Evolutionary conservation across 2,888 invertebrate genomes (phyloP).

Genomic region (Nesidiocoris tenuis): DNA sequence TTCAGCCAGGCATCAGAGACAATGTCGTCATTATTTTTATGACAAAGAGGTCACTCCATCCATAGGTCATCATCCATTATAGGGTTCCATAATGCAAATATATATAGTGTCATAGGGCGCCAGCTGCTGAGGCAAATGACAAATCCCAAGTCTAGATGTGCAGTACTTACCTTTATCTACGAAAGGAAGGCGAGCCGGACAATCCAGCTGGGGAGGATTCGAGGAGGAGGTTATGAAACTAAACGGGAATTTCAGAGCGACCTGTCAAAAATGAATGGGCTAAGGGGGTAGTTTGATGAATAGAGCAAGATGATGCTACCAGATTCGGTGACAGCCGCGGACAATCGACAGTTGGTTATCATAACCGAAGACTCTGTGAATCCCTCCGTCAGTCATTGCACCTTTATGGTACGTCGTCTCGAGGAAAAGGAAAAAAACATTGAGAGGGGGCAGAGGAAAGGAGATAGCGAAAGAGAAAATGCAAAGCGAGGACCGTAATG

Average conservation of each 20-base stretch:
- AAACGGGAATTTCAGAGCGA: conserved; percentile 31
- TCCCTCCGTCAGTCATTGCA: conserved; percentile 3
- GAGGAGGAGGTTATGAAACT: conserved; percentile 26
- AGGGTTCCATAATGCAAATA: not conserved
- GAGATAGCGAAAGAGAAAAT: not conserved
- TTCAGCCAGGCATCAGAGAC: too few relatives aligned
- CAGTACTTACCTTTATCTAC: not conserved
- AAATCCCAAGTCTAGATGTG: not conserved
- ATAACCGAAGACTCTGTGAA: conserved; percentile 32
- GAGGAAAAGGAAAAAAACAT: not conserved
- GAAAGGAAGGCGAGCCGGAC: not conserved
- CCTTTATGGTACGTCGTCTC: not conserved
- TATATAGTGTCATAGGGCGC: not conserved
- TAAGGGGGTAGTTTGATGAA: conserved; percentile 29
- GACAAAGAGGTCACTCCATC: too few relatives aligned
- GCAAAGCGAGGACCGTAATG: not conserved
- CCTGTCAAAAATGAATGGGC: conserved; percentile 35
- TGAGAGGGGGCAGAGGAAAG: conserved; percentile 3
- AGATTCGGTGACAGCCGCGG: conserved; percentile 36
- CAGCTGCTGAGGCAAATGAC: not conserved
- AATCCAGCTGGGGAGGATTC: not conserved
- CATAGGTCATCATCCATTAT: too few relatives aligned
- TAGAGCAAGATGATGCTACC: conserved; percentile 38
- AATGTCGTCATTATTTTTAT: too few relatives aligned
- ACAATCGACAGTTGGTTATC: conserved; percentile 41